These are phyloP conservation scores for Campoplex nolae DNA, from an alignment of 2,888 invertebrate genomes.

Conservation along the genomic window DNA sequence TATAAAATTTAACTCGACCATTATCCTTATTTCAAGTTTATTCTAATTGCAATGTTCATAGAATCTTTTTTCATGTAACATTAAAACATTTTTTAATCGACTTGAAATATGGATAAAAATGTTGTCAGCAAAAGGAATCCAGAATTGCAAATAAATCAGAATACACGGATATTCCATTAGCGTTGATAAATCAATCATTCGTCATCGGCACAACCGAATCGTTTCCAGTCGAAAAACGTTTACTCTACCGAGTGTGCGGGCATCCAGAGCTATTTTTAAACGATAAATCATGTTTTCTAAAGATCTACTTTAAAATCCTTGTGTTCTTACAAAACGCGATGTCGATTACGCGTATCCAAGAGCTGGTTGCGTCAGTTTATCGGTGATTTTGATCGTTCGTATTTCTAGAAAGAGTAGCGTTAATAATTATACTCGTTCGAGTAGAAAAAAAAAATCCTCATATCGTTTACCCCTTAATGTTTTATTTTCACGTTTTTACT, in stretches of 20 bases:
- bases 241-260: neutral
- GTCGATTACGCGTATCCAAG: neutral
- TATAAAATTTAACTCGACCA: neutral
- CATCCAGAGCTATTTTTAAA: neutral
- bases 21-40: neutral
- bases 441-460: neutral
- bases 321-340: neutral
- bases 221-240: neutral
- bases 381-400: neutral
- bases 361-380: neutral
- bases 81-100: neutral
- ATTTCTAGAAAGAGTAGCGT: neutral
- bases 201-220: neutral
- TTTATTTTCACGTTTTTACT: slow-evolving; percentile 53
- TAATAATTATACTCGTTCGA: neutral
- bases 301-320: neutral
- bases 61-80: neutral
- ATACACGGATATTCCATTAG: neutral
- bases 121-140: neutral
- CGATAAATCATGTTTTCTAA: slow-evolving; percentile 2
- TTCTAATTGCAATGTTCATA: neutral
- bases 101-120: neutral
- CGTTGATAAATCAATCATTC: neutral
- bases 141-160: neutral
- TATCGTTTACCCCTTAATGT: slow-evolving; percentile 1